Conservation (phyloP, 2,113 vertebrate genomes). For the Myanophis thanlyinensis region DNA sequence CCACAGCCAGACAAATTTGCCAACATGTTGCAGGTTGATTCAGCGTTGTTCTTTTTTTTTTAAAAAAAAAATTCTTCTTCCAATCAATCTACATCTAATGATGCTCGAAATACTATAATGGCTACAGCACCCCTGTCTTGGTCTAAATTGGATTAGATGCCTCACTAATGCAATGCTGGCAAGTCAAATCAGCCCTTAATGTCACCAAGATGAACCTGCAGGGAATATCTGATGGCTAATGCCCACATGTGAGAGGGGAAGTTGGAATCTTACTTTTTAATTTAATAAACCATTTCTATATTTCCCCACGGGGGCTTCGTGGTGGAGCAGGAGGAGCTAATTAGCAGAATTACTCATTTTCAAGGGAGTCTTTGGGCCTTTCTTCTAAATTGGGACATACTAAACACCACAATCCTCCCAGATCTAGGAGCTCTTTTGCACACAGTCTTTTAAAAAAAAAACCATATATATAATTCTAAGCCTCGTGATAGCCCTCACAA, state of each 20-base stretch:
- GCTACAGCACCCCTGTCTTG: constrained; percentile 66
- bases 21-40: constrained; percentile 52
- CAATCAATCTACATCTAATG: constrained; percentile 69
- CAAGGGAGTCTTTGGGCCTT: constrained; percentile 49
- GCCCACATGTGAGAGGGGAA: constrained; percentile 50
- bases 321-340: constrained; percentile 58
- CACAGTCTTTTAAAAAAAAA: too few relatives aligned
- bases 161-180: constrained; percentile 69
- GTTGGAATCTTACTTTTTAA: constrained; percentile 67
- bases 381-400: constrained; percentile 47
- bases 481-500: constrained; percentile 17
- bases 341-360: constrained; percentile 59
- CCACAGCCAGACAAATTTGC: constrained; percentile 44
- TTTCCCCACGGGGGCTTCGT: constrained; percentile 50
- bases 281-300: constrained; percentile 64
- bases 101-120: constrained; percentile 63
- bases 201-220: constrained; percentile 64
- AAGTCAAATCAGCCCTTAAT: constrained; percentile 64
- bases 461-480: constrained; percentile 4
- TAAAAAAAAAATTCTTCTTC: too few relatives aligned
- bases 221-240: constrained; percentile 62
- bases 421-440: constrained; percentile 16
- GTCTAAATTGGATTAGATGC: constrained; percentile 72
- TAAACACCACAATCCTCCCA: constrained; percentile 35
- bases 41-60: constrained; percentile 56